Evolutionary conservation across 2,888 invertebrate genomes (phyloP), one percentile per base, ranked within the genome.

Genomic region (Drosophila kokeensis): DNA sequence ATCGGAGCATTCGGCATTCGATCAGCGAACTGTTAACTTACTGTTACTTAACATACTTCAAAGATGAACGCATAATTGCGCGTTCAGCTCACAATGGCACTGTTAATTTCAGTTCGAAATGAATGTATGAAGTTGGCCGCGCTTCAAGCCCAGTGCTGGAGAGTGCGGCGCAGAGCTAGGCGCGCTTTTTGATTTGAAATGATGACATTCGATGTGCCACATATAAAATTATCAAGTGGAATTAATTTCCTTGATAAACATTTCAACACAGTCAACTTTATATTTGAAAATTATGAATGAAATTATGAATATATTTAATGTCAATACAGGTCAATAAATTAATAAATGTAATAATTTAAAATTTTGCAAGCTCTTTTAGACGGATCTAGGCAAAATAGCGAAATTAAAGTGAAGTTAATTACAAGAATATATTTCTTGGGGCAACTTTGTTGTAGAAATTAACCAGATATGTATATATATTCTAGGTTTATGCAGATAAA

Each of bases 1-100:
- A 57, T 24, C n/a, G 29, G n/a, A n/a, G n/a, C n/a, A n/a, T n/a
- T n/a, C 21, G 8, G 0, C 27, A 55, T 24, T 74, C 73, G 64
- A 63, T 64, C 40, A 24, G 3, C 11, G 8, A 13, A 2, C 8
- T 15, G 32, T 6, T 45, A 34, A 18, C 15, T 6, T 13, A 4
- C 6, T 34, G n/a, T 53, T 45, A 24, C 30, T 21, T 15, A 15
- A 30, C 30, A 29, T 18, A 15, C 2, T 1, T 24, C 7, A 8
- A 1, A 2, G 36, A 21, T 6, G 15, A 27, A 24, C 6, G 4
- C 1, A 27, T 13, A 2, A 4, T n/a, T 6, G 13, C n/a, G 4
- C 18, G n/a, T 36, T 21, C 52, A 24, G 7, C 40, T 53, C 38
- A 32, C 36, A 53, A 18, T 18, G 29, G 50, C 29, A 40, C 48